Percentiles rank a stretch among this genome's conserved stretches.
These are phyloP conservation scores for human (Homo sapiens) DNA, from an alignment of 2,113 vertebrate species.

Conservation along the genomic window DNA sequence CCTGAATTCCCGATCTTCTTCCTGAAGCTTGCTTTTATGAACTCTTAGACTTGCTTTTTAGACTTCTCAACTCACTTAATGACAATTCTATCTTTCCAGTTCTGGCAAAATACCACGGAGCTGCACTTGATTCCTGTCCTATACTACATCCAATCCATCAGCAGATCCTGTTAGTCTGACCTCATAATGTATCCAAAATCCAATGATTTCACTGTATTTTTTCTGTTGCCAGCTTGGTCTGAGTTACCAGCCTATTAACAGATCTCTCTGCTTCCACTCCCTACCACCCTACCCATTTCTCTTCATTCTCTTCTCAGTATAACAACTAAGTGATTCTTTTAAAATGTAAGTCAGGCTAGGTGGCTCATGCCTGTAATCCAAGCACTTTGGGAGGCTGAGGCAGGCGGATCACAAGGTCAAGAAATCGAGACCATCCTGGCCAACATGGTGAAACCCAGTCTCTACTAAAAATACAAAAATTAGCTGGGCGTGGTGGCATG, in stretches of 20 bases:
- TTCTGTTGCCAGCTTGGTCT: neutral
- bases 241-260: neutral
- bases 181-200: neutral
- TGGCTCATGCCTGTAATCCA: too few relatives aligned
- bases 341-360: neutral
- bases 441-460: too few relatives aligned
- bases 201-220: neutral
- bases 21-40: neutral
- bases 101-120: neutral
- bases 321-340: neutral
- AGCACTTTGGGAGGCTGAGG: too few relatives aligned
- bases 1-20: neutral
- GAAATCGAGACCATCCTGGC: too few relatives aligned
- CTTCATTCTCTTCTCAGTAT: neutral
- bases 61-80: neutral
- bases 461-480: too few relatives aligned
- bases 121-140: neutral
- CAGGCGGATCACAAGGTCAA: too few relatives aligned
- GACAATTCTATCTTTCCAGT: neutral
- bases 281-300: accelerated
- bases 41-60: neutral
- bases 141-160: neutral
- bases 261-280: neutral
- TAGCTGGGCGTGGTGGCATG: too few relatives aligned
- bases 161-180: neutral